A percentile compares a stretch with the other conserved stretches of the same genome.
Conservation (phyloP, 2,113 vertebrate genomes). For the Leptodactylus fuscus region DNA sequence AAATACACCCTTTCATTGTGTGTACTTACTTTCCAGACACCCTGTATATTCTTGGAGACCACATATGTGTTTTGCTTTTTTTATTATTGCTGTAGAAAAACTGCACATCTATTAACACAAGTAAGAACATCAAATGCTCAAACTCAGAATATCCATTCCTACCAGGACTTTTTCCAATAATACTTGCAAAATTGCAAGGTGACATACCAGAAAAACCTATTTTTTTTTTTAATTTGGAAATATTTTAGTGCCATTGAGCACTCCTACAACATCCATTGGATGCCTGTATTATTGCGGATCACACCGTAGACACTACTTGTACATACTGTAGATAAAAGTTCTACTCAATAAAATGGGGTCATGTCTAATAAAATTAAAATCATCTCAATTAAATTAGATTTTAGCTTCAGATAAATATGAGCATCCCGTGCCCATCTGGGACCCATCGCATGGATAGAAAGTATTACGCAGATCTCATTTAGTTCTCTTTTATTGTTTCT, state of each 20-base stretch:
- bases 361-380: constrained; percentile 43
- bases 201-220: no score
- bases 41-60: no score
- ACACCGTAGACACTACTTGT: neutral
- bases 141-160: no score
- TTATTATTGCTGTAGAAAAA: no score
- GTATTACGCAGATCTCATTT: constrained; percentile 23
- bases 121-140: no score
- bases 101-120: no score
- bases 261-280: neutral
- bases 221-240: neutral
- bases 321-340: constrained; percentile 2
- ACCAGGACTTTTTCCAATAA: no score
- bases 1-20: no score
- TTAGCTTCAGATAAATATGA: constrained; percentile 22
- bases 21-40: no score
- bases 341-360: constrained; percentile 31
- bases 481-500: constrained; percentile 35
- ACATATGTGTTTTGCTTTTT: no score
- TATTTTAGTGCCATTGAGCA: neutral
- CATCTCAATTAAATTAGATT: constrained; percentile 12
- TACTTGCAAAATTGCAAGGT: no score
- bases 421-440: constrained; percentile 15
- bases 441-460: constrained; percentile 13
- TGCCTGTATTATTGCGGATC: no score